Conservation (phyloP, 2,797 vertebrate genomes). For the Thalassophryne amazonica region DNA sequence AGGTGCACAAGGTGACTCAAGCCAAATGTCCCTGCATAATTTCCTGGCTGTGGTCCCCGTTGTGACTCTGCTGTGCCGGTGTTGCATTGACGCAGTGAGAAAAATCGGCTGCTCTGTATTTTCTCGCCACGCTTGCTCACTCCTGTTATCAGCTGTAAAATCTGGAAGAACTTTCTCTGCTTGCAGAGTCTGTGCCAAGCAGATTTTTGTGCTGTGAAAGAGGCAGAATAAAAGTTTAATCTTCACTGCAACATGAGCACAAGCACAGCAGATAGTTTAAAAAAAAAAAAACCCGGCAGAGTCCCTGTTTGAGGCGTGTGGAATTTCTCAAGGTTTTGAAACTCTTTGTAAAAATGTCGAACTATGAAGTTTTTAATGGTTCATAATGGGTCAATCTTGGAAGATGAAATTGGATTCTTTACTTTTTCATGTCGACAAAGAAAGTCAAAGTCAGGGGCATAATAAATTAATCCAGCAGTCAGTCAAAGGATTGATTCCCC, state of each 20-base stretch:
- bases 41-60: conserved; percentile 48
- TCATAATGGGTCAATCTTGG: too few species aligned
- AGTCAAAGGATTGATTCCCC: too few species aligned
- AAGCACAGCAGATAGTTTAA: conserved; percentile 5
- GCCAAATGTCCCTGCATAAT: conserved; percentile 44
- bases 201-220: conserved; percentile 39
- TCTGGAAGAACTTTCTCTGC: conserved; percentile 41
- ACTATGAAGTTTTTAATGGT: too few species aligned
- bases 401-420: too few species aligned
- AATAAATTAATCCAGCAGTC: too few species aligned
- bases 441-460: too few species aligned
- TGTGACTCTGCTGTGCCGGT: conserved; percentile 45
- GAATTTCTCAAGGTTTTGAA: too few species aligned
- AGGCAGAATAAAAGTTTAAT: conserved; percentile 27
- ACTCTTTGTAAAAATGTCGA: too few species aligned
- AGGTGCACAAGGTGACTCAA: conserved; percentile 14
- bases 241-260: conserved; percentile 32
- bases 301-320: too few species aligned
- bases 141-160: conserved; percentile 53
- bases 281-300: too few species aligned
- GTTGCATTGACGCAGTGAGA: conserved; percentile 57
- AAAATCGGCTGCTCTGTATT: conserved; percentile 19
- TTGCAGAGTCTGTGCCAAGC: conserved; percentile 25
- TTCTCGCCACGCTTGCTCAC: conserved; percentile 43
- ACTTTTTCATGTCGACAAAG: too few species aligned